Conservation (phyloP, 2,113 vertebrate species). For the Dromaius novaehollandiae region DNA sequence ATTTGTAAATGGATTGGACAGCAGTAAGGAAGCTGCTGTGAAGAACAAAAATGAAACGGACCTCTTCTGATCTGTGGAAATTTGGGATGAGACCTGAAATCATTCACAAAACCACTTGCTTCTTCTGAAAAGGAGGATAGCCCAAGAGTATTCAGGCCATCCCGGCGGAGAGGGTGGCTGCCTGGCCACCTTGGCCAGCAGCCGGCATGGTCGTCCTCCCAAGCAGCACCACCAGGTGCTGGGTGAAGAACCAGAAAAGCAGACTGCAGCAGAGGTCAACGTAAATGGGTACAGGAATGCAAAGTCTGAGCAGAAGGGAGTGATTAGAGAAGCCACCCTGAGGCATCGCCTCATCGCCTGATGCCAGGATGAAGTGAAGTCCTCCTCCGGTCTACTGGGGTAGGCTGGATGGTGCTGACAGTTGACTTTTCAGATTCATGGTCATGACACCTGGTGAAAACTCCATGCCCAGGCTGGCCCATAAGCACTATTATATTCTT, state of each 20-base stretch:
- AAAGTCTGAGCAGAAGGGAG: not conserved
- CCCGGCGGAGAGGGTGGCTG: not conserved
- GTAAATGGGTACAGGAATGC: not conserved
- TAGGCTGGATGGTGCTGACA: not conserved
- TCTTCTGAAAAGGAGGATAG: not conserved
- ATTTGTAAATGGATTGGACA: not conserved
- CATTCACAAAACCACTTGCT: not conserved
- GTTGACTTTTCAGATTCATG: not conserved
- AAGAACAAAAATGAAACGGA: not conserved
- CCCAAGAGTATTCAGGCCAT: not conserved
- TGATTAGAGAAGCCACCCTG: not conserved
- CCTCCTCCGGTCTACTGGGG: not conserved
- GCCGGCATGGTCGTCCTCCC: not conserved
- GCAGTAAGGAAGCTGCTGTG: not conserved
- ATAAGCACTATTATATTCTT: not conserved
- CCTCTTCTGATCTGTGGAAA: not conserved
- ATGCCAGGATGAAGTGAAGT: not conserved
- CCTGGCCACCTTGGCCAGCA: fast-evolving
- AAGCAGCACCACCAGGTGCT: not conserved
- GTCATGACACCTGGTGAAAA: not conserved
- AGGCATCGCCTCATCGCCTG: fast-evolving
- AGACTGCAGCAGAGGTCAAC: not conserved
- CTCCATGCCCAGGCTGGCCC: fast-evolving
- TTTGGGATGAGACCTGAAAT: not conserved
- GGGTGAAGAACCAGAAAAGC: not conserved